These are phyloP conservation scores for Triplophysa yarkandensis DNA, from an alignment of 2,797 vertebrate species.

Conservation along the genomic window DNA sequence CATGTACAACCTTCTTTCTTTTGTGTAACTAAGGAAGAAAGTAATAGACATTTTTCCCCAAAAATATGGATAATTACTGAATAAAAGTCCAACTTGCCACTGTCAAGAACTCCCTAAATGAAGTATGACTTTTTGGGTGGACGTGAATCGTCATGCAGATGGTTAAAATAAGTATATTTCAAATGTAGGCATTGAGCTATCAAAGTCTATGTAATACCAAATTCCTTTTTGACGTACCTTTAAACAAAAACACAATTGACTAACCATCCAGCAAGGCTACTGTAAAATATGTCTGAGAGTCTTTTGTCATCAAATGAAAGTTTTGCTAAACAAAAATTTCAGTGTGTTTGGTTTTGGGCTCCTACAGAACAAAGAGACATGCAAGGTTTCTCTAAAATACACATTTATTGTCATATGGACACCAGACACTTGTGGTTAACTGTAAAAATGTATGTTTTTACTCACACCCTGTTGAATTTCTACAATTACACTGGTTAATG, in stretches of 20 bases:
- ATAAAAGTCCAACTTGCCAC: no score
- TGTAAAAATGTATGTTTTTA: constrained; percentile 40
- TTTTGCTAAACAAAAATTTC: constrained; percentile 45
- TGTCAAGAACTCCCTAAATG: no score
- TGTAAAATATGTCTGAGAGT: no score
- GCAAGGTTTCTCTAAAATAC: constrained; percentile 55
- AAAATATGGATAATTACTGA: no score
- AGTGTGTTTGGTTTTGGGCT: constrained; percentile 42
- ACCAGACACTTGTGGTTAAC: constrained; percentile 54
- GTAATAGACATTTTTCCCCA: no score
- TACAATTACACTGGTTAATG: constrained; percentile 55
- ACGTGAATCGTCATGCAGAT: no score
- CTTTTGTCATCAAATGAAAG: constrained; percentile 19
- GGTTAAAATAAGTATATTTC: no score
- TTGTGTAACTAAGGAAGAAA: no score
- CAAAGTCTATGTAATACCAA: no score
- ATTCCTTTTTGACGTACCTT: neutral
- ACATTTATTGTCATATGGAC: constrained; percentile 62
- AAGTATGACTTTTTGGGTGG: no score
- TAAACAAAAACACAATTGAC: neutral
- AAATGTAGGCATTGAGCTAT: no score
- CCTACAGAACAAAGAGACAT: constrained; percentile 55
- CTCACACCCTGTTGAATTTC: constrained; percentile 51
- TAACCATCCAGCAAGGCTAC: neutral
- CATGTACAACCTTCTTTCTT: no score